Evolutionary conservation across 2,888 invertebrate species (phyloP), one percentile per base, ranked within the genome.

Genomic region (Peribatodes rhomboidaria): DNA sequence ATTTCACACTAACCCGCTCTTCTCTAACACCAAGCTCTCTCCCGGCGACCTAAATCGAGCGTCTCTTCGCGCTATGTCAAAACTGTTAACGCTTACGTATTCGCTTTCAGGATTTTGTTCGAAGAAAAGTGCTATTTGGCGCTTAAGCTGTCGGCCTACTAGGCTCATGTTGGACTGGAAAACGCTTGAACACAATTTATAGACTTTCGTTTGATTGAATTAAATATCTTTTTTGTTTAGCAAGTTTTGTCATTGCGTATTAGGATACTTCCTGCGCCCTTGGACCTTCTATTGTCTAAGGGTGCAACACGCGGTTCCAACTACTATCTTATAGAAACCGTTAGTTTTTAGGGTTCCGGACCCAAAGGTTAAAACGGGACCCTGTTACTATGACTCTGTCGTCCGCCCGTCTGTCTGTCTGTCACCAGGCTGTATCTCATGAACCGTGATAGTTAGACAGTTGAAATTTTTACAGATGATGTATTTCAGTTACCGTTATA

Each of bases 11-110:
- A 10, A 42, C 11, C 18, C 77, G 75, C 77, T 74, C 33, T 66
- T 67, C 70, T 66, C 20, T 35, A 64, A 20, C 68, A 70, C 52
- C 22, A 41, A 41, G 46, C 10, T 22, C 18, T 2, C 14, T 42
- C 47, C 64, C 56, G 49, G 31, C 59, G 50, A 65, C 67, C 61
- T 58, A 58, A 44, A 70, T 65, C 68, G 70, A 61, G 69, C 68
- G 70, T 70, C 71, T 71, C 69, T 72, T 50, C 60, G 41, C 71
- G 72, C 75, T 65, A 74, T 77, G 78, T 80, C 81, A 81, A 75
- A 81, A 77, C 75, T 72, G 78, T 73, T 78, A 77, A 77, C 66
- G 75, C 79, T 77, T 76, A 72, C 75, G 77, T 77, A 63, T 72
- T 74, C 72, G 67, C 72, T 77, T 80, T 72, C 53, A 74, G 70